A percentile compares a stretch with the other conserved stretches of the same genome.
These are phyloP conservation scores for Temnothorax ravouxi DNA, from an alignment of 2,888 invertebrate species.

Conservation along the genomic window DNA sequence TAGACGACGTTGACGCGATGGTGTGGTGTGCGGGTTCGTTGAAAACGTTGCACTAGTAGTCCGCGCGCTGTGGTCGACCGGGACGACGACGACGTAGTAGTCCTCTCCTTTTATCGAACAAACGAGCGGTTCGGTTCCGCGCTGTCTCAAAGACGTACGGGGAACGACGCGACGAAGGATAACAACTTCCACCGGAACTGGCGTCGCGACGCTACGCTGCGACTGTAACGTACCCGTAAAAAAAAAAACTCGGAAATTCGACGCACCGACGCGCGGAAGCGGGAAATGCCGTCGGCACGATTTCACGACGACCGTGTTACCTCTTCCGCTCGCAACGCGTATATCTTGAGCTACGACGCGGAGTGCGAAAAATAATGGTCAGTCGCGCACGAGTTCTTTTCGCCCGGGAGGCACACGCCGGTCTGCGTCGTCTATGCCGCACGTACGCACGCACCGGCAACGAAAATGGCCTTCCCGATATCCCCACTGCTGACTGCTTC, in stretches of 20 bases:
- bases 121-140: slow-evolving; percentile 26
- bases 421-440: slow-evolving; percentile 32
- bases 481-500: slow-evolving; percentile 44
- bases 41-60: slow-evolving; percentile 32
- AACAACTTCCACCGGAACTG: not conserved
- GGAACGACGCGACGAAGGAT: not conserved
- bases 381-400: slow-evolving; percentile 16
- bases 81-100: too few relatives aligned
- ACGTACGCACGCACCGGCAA: slow-evolving; percentile 57
- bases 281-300: slow-evolving; percentile 60
- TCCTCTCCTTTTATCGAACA: slow-evolving; percentile 38
- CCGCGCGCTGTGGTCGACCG: not conserved
- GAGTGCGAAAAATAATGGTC: not conserved
- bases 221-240: slow-evolving; percentile 6
- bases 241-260: not conserved
- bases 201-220: slow-evolving; percentile 4
- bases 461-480: slow-evolving; percentile 70
- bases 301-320: slow-evolving; percentile 55
- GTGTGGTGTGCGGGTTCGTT: slow-evolving; percentile 13
- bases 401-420: slow-evolving; percentile 40
- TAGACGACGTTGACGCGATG: slow-evolving; percentile 18
- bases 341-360: not conserved
- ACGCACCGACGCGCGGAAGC: slow-evolving; percentile 71
- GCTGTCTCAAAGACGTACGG: not conserved
- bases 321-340: slow-evolving; percentile 24